Conservation (phyloP, 2,888 invertebrate species). For the Andrena bicolor region DNA sequence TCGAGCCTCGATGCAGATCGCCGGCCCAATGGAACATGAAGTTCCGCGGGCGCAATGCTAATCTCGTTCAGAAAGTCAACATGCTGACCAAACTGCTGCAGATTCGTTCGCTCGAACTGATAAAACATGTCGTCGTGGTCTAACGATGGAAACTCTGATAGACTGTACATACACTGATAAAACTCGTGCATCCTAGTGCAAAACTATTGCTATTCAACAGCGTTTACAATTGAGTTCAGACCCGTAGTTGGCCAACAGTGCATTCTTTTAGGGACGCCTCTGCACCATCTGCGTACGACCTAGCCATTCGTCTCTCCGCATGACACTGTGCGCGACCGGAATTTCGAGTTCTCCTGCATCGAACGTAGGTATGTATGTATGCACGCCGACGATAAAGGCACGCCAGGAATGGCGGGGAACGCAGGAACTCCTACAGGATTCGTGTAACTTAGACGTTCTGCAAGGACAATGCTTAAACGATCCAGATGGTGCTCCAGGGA, state of each 20-base stretch:
- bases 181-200: neutral
- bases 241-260: conserved; percentile 12
- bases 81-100: neutral
- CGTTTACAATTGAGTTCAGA: conserved; percentile 13
- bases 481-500: neutral
- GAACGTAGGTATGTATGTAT: conserved; percentile 10
- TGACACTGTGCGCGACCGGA: conserved; percentile 52
- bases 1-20: neutral
- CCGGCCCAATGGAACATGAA: neutral
- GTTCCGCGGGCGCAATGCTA: conserved; percentile 10
- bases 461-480: conserved; percentile 43
- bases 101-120: conserved; percentile 6
- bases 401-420: conserved; percentile 53
- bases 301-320: conserved; percentile 58
- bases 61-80: conserved; percentile 21
- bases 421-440: conserved; percentile 12
- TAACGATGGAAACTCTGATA: conserved; percentile 7
- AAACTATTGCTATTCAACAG: conserved; percentile 19
- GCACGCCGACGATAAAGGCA: conserved; percentile 63
- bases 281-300: conserved; percentile 55
- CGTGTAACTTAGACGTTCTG: conserved; percentile 21
- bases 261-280: conserved; percentile 35
- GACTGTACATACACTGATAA: conserved; percentile 17
- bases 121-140: conserved; percentile 3
- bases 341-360: conserved; percentile 59